Evolutionary conservation across 1,140 invertebrate species (phyloP), one percentile per base, ranked within the genome.

Genomic region (Dendroctonus ponderosae): DNA sequence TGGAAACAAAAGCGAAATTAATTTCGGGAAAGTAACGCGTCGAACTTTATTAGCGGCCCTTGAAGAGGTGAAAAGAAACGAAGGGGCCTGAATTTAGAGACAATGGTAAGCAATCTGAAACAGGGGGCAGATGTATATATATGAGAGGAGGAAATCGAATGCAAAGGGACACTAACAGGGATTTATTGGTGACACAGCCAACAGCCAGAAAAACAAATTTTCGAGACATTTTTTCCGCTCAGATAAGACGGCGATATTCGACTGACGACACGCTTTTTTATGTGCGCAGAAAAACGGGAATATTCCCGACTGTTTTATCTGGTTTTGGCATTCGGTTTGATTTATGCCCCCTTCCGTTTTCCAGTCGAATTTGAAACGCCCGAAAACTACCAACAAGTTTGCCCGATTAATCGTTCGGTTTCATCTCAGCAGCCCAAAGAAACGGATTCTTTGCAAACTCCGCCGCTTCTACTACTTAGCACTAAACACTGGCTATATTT

Each of bases 1-100:
- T 46, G 57, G 42, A 56, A 56, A 56, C 53, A 56, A 56, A 56
- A 56, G 57, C 6, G 43, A 59, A 59, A 59, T 59, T 59, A 59
- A 59, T 59, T 59, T 59, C 26, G 11, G 9, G 40, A 44, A 59
- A 46, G 41, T 26, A 26, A 26, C 3, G 26, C 26, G 26, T 26
- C 26, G 26, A 26, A 26, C 26, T 26, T 26, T 26, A 26, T 26
- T 26, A 26, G 26, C 26, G 26, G 26, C 26, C 26, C 26, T 26
- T 26, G 26, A 26, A 26, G 3, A 26, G 26, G 26, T 26, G 26
- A 26, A 26, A 26, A 26, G 26, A 26, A 3, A 26, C 26, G 26
- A 26, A 26, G 26, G 1, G 26, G 26, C 26, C 26, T 26, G 26
- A 3, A 26, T 26, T 26, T 26, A 26, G 26, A 26, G 26, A 26